Evolutionary conservation across 2,113 vertebrate genomes (phyloP), one percentile per base, ranked within the genome.

Genomic region (Macaca nemestrina): DNA sequence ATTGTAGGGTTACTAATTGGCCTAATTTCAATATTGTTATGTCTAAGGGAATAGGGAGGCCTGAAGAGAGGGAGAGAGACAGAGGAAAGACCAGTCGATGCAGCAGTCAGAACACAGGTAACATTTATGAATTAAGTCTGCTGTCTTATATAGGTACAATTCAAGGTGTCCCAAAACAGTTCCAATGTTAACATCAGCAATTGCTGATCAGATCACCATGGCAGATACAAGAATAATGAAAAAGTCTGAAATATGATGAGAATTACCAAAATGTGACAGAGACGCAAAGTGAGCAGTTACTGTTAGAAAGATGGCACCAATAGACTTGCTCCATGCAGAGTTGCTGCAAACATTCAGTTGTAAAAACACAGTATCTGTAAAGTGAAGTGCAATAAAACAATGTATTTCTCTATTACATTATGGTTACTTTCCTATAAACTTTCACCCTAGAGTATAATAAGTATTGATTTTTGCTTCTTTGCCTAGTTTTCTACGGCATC

Each of bases 381-480:
- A 72, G 70, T 73, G 38, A 73, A 73, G 38, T 23, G 38, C 22
- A 43, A 43, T 43, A 73, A 43, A 73, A 40, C 40, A 3, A 14
- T 22, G 22, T 43, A 43, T 73, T 25, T 38, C 38, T 73, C 10
- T 40, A 25, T 73, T 84, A 80, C 45, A 70, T 95, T 73, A 73
- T 79, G 6, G 8, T 92, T 84, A 75, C 43, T 78, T 95, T 84
- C 57, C 30, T 85, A 14, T 95, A 52, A 72, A 73, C 61, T 91
- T 73, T 52, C 23, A 35, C n/a, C 76, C 35, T 95, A 88, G 20
- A 93, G 76, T 68, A 59, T 75, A 92, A 67, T 92, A 92, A 64
- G 18, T 45, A 35, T 45, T 0, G 8, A 12, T 76, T 79, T 93
- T 96, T 95, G 32, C 73, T 92, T 94, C 52, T 95, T 90, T 90